phyloP scores from a whole-genome alignment of 2,113 vertebrate species.

The Serilophus lunatus region DNA sequence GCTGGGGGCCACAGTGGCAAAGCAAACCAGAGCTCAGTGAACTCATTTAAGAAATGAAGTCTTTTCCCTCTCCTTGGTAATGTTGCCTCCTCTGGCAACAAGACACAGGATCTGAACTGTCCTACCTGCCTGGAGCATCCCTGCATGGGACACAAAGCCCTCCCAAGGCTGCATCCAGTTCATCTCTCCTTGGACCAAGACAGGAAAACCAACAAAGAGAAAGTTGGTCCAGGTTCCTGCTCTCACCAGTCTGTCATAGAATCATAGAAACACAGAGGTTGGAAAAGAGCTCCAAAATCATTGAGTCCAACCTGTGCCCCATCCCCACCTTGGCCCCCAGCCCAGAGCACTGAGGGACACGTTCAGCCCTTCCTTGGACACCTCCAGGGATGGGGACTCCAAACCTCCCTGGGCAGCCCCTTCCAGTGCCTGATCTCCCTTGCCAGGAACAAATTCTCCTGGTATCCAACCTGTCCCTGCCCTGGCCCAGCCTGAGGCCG shows the following conservation, averaged over 20 bases:
- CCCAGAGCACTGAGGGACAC: neutral
- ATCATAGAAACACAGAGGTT: neutral
- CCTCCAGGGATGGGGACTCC: neutral
- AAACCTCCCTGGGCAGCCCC: neutral
- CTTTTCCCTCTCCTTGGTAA: neutral
- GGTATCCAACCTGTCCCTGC: neutral
- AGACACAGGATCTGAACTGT: neutral
- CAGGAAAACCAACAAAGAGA: neutral
- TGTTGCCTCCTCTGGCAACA: neutral
- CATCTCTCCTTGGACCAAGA: neutral
- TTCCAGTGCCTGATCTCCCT: neutral
- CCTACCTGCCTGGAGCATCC: neutral
- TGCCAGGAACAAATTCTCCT: neutral
- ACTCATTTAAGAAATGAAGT: neutral
- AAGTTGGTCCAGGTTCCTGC: neutral
- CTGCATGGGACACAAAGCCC: neutral
- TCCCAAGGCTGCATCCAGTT: neutral
- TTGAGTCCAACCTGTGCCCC: accelerated
- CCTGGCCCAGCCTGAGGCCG: neutral
- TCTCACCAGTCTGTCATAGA: neutral
- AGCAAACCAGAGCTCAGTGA: neutral
- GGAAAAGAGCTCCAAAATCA: neutral
- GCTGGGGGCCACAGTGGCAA: neutral
- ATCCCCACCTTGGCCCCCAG: neutral
- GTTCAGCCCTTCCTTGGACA: neutral